These are phyloP conservation scores for Cephus cinctus DNA, from an alignment of 1,140 invertebrate species.

Conservation along the genomic window DNA sequence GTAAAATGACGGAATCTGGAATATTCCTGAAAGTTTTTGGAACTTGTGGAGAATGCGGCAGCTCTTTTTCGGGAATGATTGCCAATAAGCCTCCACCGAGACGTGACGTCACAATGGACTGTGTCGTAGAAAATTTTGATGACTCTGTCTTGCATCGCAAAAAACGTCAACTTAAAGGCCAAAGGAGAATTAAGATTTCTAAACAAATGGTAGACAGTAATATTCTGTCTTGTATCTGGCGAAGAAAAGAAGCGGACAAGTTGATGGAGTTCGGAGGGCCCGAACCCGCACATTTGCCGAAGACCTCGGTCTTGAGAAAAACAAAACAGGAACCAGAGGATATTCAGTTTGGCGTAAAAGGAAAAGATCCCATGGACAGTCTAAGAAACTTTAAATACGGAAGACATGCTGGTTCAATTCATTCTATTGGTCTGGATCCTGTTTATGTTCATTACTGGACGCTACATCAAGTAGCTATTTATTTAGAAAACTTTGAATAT, in stretches of 20 bases:
- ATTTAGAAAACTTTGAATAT: neutral
- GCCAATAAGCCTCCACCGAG: neutral
- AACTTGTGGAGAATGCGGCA: too few species aligned
- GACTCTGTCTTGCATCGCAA: neutral
- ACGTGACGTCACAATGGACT: neutral
- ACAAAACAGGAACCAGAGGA: conserved; percentile 6
- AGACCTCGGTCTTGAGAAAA: neutral
- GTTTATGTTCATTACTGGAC: conserved; percentile 15
- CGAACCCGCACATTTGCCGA: conserved; percentile 9
- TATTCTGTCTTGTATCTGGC: neutral
- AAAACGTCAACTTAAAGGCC: neutral
- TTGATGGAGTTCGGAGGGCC: conserved; percentile 8
- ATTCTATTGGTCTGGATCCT: conserved; percentile 8
- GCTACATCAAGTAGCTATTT: conserved; percentile 8
- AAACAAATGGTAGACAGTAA: neutral
- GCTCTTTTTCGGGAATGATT: neutral
- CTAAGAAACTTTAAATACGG: conserved; percentile 5
- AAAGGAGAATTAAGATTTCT: neutral
- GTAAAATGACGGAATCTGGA: neutral
- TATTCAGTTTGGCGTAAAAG: neutral
- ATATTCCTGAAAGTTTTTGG: neutral
- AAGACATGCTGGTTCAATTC: neutral
- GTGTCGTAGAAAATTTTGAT: neutral
- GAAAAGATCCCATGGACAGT: conserved; percentile 1
- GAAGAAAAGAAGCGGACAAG: conserved; percentile 4